Percentiles rank a stretch among this genome's conserved stretches.
These are phyloP conservation scores for Nemotelus pantherinus DNA, from an alignment of 2,888 invertebrate genomes.

Conservation along the genomic window DNA sequence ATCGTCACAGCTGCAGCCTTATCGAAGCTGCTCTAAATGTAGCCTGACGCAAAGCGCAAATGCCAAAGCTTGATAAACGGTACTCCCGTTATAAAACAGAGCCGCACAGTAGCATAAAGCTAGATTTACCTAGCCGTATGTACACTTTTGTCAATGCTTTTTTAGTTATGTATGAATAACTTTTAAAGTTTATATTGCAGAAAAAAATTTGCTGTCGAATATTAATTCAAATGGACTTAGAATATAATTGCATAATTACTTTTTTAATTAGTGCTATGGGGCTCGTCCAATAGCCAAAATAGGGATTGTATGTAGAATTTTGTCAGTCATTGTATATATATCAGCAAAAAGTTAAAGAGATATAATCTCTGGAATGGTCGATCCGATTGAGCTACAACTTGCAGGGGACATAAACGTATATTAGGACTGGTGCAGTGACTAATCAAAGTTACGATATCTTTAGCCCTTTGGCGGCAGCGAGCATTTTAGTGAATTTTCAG, in stretches of 20 bases:
- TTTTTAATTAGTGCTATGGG: not conserved
- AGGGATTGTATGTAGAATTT: not conserved
- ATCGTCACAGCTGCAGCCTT: not conserved
- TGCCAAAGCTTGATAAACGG: not conserved
- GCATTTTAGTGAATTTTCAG: too few relatives aligned
- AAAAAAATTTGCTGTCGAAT: not conserved
- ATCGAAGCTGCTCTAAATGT: not conserved
- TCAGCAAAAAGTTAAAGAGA: too few relatives aligned
- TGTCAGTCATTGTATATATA: not conserved
- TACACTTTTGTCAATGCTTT: not conserved
- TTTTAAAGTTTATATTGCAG: not conserved
- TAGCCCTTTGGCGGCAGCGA: too few relatives aligned
- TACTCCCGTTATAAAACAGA: constrained; percentile 6
- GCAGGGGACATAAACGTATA: too few relatives aligned
- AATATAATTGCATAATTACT: not conserved
- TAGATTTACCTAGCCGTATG: not conserved
- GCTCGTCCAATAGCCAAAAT: not conserved
- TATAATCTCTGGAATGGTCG: too few relatives aligned
- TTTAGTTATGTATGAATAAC: constrained; percentile 1
- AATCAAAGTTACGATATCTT: too few relatives aligned
- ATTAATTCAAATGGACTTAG: not conserved
- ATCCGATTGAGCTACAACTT: too few relatives aligned
- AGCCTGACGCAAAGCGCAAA: not conserved
- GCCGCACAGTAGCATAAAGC: not conserved
- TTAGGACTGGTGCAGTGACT: too few relatives aligned